These are phyloP conservation scores for Sitodiplosis mosellana DNA, from an alignment of 1,140 invertebrate species.

Conservation along the genomic window DNA sequence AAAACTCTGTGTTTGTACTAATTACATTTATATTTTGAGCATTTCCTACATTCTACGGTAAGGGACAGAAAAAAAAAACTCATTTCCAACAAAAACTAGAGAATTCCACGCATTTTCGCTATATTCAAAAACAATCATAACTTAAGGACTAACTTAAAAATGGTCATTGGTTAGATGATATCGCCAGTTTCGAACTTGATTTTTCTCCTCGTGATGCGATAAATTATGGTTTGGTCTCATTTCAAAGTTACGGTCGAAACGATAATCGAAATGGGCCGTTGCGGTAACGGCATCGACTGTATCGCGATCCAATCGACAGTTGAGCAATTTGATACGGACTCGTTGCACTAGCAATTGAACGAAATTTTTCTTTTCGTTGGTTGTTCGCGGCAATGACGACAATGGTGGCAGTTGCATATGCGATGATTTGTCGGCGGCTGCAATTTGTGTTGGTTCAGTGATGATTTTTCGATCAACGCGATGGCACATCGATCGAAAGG, in stretches of 20 bases:
- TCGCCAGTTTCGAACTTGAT: conserved; percentile 2
- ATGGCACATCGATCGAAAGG: conserved; percentile 20
- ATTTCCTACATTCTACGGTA: no score
- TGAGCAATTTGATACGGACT: no score
- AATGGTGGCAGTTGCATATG: background rate
- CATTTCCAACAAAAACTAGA: no score
- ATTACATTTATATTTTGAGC: no score
- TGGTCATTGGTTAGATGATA: conserved; percentile 5
- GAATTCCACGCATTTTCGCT: no score
- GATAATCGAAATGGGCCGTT: no score
- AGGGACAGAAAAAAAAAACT: no score
- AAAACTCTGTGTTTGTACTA: no score
- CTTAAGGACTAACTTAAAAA: conserved; percentile 1
- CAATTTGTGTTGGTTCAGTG: background rate
- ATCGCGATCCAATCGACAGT: background rate
- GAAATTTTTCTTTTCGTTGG: conserved; percentile 1
- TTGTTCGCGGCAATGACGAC: no score
- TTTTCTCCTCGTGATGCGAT: no score
- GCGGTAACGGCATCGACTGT: background rate
- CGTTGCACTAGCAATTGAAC: conserved; percentile 2
- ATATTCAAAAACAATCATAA: no score
- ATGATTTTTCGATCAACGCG: background rate
- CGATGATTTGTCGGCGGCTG: background rate
- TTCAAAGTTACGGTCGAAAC: conserved; percentile 2
- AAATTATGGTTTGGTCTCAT: background rate